Evolutionary conservation across 2,113 vertebrate genomes (phyloP).

Genomic region (Tauraco erythrolophus): DNA sequence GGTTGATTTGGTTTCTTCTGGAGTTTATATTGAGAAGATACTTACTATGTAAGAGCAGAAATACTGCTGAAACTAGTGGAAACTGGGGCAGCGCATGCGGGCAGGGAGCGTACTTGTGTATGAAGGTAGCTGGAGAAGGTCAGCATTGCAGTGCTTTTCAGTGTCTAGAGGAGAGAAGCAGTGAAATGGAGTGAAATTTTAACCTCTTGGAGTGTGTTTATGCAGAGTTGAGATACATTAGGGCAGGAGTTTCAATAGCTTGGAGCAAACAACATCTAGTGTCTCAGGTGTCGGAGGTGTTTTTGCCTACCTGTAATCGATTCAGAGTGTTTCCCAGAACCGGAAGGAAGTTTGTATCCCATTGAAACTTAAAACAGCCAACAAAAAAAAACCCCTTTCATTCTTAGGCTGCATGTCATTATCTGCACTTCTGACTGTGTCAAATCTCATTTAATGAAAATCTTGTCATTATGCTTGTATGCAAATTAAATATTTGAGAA

Average conservation of each 20-base stretch:
- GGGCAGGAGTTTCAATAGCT: neutral
- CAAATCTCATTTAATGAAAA: neutral
- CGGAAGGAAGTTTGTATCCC: accelerated
- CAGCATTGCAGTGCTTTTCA: neutral
- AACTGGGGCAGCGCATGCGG: neutral
- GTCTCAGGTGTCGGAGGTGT: accelerated
- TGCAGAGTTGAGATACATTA: neutral
- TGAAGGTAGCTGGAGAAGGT: neutral
- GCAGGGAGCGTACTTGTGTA: neutral
- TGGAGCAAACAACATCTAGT: neutral
- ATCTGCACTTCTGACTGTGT: neutral
- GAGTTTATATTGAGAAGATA: neutral
- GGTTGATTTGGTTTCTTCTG: neutral
- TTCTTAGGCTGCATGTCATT: neutral
- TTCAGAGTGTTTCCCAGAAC: neutral
- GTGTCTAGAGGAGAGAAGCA: neutral
- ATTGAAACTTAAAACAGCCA: neutral
- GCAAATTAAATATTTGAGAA: neutral
- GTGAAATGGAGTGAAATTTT: neutral
- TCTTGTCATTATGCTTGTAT: neutral
- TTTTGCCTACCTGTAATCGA: neutral
- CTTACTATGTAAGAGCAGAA: neutral
- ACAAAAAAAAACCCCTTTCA: neutral
- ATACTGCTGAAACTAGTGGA: constrained; percentile 3
- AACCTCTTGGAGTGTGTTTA: neutral